These are phyloP conservation scores for Cephalopterus ornatus DNA, from an alignment of 2,113 vertebrate genomes.

Conservation along the genomic window DNA sequence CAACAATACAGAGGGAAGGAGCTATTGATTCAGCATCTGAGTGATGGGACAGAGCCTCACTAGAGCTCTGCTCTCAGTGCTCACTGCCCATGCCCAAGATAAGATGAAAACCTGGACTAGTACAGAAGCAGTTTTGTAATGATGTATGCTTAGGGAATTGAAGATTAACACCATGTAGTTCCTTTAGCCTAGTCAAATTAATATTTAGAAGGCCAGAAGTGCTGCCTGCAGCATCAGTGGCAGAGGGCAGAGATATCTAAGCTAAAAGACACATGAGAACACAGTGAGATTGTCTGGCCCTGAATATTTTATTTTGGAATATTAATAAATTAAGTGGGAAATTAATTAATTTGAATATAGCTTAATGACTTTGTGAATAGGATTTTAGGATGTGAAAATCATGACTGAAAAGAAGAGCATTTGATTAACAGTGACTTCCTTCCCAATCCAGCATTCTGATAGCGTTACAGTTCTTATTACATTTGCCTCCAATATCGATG, in stretches of 20 bases:
- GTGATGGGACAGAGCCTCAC: accelerated
- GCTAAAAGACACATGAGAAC: background rate
- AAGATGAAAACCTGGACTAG: background rate
- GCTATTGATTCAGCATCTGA: background rate
- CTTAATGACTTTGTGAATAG: background rate
- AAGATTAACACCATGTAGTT: background rate
- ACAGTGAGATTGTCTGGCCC: accelerated
- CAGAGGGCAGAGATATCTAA: background rate
- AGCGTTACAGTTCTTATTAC: background rate
- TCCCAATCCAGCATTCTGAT: background rate
- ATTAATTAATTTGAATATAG: background rate
- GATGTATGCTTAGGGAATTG: background rate
- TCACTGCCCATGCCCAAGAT: background rate
- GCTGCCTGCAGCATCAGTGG: background rate
- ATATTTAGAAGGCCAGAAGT: background rate
- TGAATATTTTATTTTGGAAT: background rate
- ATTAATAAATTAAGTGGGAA: background rate
- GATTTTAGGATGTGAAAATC: background rate
- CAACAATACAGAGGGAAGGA: background rate
- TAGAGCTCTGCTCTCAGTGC: background rate
- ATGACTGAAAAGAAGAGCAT: background rate
- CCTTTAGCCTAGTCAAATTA: background rate
- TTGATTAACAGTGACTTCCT: background rate
- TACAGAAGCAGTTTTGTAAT: background rate
- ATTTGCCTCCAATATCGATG: background rate